These are phyloP conservation scores for Autographa gamma DNA, from an alignment of 2,888 invertebrate genomes.

Conservation along the genomic window DNA sequence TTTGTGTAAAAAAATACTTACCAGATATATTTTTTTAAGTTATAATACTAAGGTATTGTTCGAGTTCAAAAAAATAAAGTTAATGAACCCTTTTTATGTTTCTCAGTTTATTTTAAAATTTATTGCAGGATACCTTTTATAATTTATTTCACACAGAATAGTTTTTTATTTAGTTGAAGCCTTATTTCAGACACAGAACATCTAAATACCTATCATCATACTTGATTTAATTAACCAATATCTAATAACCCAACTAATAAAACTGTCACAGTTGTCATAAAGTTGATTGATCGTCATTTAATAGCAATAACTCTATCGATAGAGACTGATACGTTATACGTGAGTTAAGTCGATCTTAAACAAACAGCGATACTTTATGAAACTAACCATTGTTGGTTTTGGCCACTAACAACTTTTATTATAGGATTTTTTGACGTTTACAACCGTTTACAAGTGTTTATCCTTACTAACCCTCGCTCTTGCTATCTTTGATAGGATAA, in stretches of 20 bases:
- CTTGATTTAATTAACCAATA: not conserved
- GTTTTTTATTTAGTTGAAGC: not conserved
- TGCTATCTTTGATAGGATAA: not conserved
- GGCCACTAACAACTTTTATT: conserved; percentile 12
- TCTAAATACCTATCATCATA: not conserved
- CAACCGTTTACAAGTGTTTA: conserved; percentile 16
- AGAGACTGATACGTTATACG: conserved; percentile 23
- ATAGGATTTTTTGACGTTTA: conserved; percentile 17
- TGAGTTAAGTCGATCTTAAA: conserved; percentile 24
- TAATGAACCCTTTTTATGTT: too few species aligned
- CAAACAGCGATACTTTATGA: conserved; percentile 34
- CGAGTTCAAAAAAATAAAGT: too few species aligned
- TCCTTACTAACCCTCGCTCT: conserved; percentile 3
- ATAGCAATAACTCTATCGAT: conserved; percentile 10
- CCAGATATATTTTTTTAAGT: too few species aligned
- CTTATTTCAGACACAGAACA: not conserved
- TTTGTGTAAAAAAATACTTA: too few species aligned
- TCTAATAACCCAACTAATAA: not conserved
- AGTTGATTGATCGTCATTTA: not conserved
- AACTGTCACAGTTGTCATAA: conserved; percentile 6
- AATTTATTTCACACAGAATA: not conserved
- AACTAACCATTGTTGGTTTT: conserved; percentile 29
- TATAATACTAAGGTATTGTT: too few species aligned
- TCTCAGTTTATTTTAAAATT: too few species aligned
- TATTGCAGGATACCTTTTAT: too few species aligned